Conservation (phyloP, 2,113 vertebrate species). For the Platichthys stellatus region DNA sequence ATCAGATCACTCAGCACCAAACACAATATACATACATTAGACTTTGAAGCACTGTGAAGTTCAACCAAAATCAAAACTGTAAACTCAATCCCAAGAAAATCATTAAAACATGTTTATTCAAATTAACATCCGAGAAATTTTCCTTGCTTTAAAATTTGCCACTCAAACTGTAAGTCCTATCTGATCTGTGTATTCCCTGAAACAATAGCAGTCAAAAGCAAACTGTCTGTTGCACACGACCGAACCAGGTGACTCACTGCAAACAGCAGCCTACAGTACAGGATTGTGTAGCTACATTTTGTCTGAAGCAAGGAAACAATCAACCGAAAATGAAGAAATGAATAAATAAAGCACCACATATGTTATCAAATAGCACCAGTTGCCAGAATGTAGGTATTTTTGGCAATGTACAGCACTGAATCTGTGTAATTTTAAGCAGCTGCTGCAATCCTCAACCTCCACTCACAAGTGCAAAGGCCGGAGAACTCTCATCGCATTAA, state of each 20-base stretch:
- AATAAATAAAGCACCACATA: conserved; percentile 78
- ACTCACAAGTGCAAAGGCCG: conserved; percentile 58
- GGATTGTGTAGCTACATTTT: conserved; percentile 75
- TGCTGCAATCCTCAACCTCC: conserved; percentile 63
- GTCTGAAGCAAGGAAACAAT: conserved; percentile 72
- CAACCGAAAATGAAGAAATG: conserved; percentile 42
- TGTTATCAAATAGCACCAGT: conserved; percentile 84
- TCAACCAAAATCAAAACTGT: conserved; percentile 18
- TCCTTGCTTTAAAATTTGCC: conserved; percentile 53
- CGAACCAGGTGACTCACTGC: neutral
- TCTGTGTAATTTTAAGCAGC: conserved; percentile 55
- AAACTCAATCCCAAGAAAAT: conserved; percentile 32
- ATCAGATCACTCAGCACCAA: conserved; percentile 55
- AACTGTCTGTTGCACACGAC: conserved; percentile 26
- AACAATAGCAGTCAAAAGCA: conserved; percentile 48
- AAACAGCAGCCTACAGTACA: conserved; percentile 55
- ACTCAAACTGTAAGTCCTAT: conserved; percentile 37
- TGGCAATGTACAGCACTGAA: conserved; percentile 76
- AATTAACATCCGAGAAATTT: conserved; percentile 29
- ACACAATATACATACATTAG: conserved; percentile 48
- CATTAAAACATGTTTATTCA: conserved; percentile 20
- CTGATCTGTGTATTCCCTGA: conserved; percentile 59
- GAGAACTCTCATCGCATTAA: conserved; percentile 36
- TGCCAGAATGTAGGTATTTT: conserved; percentile 76
- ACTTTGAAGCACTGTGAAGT: conserved; percentile 40